Evolutionary conservation across 2,113 vertebrate species (phyloP).

Genomic region (Ascaphus truei): DNA sequence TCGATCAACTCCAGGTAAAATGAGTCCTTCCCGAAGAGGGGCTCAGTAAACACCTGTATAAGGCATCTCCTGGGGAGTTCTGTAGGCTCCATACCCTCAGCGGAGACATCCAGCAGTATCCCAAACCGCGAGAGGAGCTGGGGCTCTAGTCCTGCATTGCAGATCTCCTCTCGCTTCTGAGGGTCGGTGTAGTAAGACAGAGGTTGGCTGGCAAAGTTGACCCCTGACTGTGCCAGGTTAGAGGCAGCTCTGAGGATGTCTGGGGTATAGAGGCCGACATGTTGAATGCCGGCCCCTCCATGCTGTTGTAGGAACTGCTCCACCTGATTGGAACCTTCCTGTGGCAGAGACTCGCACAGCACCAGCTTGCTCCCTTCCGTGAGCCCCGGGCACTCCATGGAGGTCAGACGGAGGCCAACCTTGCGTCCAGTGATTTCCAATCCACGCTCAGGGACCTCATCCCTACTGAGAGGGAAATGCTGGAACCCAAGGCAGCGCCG

Average conservation of each 20-base stretch:
- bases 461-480: conserved; percentile 76
- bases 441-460: conserved; percentile 65
- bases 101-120: conserved; percentile 72
- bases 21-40: conserved; percentile 83
- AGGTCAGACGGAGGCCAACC: conserved; percentile 77
- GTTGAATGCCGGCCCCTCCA: conserved; percentile 78
- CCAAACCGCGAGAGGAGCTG: conserved; percentile 65
- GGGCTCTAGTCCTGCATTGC: conserved; percentile 65
- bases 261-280: conserved; percentile 74
- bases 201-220: conserved; percentile 73
- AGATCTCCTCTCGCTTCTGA: conserved; percentile 75
- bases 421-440: conserved; percentile 62
- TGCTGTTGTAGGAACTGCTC: conserved; percentile 82
- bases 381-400: conserved; percentile 71
- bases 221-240: conserved; percentile 59
- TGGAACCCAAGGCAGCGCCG: conserved; percentile 74
- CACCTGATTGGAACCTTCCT: conserved; percentile 72
- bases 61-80: conserved; percentile 57
- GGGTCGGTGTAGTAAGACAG: conserved; percentile 76
- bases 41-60: conserved; percentile 89
- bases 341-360: conserved; percentile 75
- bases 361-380: conserved; percentile 74
- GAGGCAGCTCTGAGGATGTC: conserved; percentile 68
- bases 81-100: accelerated
- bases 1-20: conserved; percentile 94